These are phyloP conservation scores for Platyscapa corneri DNA, from an alignment of 1,140 invertebrate genomes.

Conservation along the genomic window DNA sequence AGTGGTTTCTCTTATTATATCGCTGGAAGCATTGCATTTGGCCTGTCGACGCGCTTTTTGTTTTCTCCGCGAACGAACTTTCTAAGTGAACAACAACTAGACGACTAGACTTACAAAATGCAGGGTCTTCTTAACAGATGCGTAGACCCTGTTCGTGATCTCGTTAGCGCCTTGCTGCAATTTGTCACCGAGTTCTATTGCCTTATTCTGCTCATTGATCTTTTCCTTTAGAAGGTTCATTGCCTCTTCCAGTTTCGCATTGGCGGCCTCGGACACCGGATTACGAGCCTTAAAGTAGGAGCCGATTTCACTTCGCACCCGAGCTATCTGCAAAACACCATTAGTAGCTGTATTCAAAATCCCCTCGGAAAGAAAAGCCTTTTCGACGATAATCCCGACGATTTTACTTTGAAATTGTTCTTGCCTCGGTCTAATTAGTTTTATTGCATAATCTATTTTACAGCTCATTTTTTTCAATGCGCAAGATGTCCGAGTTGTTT, in stretches of 20 bases:
- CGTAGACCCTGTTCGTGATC: constrained; percentile 20
- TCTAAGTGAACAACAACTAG: too few species aligned
- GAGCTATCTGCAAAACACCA: neutral
- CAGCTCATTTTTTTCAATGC: too few species aligned
- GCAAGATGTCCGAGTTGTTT: too few species aligned
- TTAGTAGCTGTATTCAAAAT: neutral
- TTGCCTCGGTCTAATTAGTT: too few species aligned
- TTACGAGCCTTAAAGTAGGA: neutral
- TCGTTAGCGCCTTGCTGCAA: constrained; percentile 24
- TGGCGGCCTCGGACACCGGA: neutral
- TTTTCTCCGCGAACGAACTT: neutral
- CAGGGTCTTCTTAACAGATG: constrained; percentile 6
- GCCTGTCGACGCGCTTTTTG: too few species aligned
- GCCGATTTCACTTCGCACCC: constrained; percentile 3
- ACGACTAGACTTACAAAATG: constrained; percentile 44
- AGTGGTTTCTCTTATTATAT: neutral
- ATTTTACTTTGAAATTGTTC: too few species aligned
- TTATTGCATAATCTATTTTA: too few species aligned
- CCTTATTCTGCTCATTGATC: constrained; percentile 39
- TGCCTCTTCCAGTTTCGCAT: constrained; percentile 11
- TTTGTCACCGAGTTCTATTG: constrained; percentile 11
- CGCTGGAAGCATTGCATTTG: neutral
- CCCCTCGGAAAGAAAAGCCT: neutral
- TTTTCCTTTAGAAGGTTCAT: constrained; percentile 24
- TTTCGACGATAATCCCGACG: neutral